phyloP scores from a whole-genome alignment of 2,797 vertebrate genomes.

The Galagoides demidoff region DNA sequence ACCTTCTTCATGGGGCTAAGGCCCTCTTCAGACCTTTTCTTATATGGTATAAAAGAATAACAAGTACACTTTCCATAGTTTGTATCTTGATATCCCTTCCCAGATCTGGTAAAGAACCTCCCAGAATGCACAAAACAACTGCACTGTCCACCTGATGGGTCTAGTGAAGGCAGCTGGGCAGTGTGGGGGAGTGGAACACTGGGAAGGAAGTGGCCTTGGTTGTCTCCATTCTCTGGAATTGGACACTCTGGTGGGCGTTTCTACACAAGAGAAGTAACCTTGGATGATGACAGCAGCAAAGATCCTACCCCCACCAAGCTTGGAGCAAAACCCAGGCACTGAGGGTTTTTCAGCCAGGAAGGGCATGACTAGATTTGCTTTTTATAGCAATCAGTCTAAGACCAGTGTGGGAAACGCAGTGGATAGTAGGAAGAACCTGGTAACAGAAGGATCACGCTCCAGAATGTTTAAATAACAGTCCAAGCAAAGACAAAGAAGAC shows the following conservation, averaged over 20 bases:
- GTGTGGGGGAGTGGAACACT: background rate
- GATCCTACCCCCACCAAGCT: background rate
- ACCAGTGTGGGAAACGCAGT: slow-evolving; percentile 64
- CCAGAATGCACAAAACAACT: background rate
- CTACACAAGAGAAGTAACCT: background rate
- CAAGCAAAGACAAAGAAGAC: slow-evolving; percentile 68
- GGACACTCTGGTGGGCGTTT: background rate
- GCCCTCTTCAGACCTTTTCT: background rate
- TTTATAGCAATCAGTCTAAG: slow-evolving; percentile 72
- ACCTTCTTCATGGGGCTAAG: background rate
- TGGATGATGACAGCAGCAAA: background rate
- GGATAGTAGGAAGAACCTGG: slow-evolving; percentile 60
- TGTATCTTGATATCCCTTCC: background rate
- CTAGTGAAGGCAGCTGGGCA: background rate
- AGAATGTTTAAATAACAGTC: slow-evolving; percentile 81
- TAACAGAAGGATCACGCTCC: slow-evolving; percentile 75
- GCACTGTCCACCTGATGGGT: background rate
- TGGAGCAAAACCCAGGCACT: slow-evolving; percentile 17
- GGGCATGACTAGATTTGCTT: slow-evolving; percentile 63
- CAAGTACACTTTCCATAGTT: background rate
- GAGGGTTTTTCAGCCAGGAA: slow-evolving; percentile 41
- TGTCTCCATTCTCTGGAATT: background rate
- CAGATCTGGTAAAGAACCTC: slow-evolving; percentile 1
- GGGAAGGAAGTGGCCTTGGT: background rate
- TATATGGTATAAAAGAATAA: background rate